Evolutionary conservation across 2,888 invertebrate genomes (phyloP).

Genomic region (Adelphocoris suturalis): DNA sequence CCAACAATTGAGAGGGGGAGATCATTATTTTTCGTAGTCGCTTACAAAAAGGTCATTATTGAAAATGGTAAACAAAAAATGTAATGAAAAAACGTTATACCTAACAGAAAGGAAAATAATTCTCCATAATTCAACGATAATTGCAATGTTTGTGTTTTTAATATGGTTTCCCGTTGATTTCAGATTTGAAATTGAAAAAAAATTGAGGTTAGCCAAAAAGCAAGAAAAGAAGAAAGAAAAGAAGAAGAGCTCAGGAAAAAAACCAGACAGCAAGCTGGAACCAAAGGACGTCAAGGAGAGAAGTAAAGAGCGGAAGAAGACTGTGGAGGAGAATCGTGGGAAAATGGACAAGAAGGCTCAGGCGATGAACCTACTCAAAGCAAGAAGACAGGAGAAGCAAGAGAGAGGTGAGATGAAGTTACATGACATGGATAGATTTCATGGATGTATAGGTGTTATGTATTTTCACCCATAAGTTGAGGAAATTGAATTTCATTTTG

Average conservation of each 20-base stretch:
- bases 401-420: slow-evolving; percentile 81
- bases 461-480: no score
- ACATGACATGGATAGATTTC: background rate
- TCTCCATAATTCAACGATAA: no score
- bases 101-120: no score
- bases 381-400: slow-evolving; percentile 93
- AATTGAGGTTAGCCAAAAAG: slow-evolving; percentile 90
- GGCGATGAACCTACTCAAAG: slow-evolving; percentile 95
- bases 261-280: slow-evolving; percentile 78
- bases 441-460: no score
- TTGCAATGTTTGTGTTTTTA: no score
- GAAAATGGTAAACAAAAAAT: no score
- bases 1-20: no score
- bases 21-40: no score
- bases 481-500: no score
- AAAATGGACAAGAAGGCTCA: slow-evolving; percentile 91
- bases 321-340: slow-evolving; percentile 91
- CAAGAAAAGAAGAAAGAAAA: slow-evolving; percentile 84
- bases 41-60: no score
- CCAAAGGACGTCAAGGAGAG: slow-evolving; percentile 86
- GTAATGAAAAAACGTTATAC: no score
- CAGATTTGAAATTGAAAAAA: slow-evolving; percentile 96
- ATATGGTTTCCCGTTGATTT: background rate
- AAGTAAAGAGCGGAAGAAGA: slow-evolving; percentile 92
- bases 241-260: slow-evolving; percentile 76